Percentiles rank a stretch among this genome's conserved stretches.
Evolutionary conservation across 2,113 vertebrate genomes (phyloP).

Genomic region (Myodes glareolus): DNA sequence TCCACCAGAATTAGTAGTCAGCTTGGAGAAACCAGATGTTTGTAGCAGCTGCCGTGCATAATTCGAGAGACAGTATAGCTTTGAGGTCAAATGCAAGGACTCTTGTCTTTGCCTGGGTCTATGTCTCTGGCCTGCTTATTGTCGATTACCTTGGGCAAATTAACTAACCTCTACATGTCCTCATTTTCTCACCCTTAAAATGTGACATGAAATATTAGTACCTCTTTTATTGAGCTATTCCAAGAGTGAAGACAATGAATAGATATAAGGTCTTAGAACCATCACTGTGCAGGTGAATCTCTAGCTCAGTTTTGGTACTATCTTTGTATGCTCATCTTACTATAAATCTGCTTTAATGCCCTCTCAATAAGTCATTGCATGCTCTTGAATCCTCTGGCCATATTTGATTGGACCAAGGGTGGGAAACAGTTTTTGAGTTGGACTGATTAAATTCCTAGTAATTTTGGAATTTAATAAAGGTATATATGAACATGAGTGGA

Average conservation of each 20-base stretch:
- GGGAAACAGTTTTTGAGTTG: not conserved
- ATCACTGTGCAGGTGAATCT: not conserved
- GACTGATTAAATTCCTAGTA: not conserved
- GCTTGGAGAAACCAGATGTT: not conserved
- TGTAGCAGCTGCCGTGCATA: not conserved
- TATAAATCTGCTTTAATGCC: not conserved
- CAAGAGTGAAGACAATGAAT: not conserved
- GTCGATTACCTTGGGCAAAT: not conserved
- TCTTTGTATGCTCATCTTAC: not conserved
- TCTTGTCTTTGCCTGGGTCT: not conserved
- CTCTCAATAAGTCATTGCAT: not conserved
- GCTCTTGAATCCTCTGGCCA: not conserved
- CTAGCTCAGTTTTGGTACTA: not conserved
- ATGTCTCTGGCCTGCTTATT: not conserved
- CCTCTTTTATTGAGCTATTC: not conserved
- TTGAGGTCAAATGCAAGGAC: not conserved
- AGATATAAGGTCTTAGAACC: not conserved
- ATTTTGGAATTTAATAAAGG: not conserved
- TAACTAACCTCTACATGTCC: not conserved
- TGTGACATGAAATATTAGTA: not conserved
- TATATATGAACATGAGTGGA: not conserved
- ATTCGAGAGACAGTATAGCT: not conserved
- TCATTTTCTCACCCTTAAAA: conserved; percentile 16
- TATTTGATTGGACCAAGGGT: not conserved
- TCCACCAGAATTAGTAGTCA: not conserved